Conservation (phyloP, 1,140 invertebrate species). For the Thereuonema tuberculata region DNA sequence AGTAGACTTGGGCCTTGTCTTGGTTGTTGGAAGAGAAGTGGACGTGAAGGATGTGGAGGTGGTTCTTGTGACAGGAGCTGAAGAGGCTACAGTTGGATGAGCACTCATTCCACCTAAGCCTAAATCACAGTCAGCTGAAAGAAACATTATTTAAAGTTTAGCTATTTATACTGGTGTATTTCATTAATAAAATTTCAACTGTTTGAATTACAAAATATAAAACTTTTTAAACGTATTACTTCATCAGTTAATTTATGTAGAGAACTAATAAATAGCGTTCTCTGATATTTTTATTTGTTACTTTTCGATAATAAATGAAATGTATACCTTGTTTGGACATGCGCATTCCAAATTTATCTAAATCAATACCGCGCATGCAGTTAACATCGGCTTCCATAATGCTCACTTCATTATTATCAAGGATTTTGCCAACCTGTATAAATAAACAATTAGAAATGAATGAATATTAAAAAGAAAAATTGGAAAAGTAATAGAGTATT, state of each 20-base stretch:
- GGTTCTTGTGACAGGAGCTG: not conserved
- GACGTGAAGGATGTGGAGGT: not conserved
- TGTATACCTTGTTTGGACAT: conserved; percentile 38
- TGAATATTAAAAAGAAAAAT: not conserved
- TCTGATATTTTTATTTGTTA: no score
- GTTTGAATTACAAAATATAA: no score
- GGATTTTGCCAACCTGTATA: conserved; percentile 42
- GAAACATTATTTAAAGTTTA: no score
- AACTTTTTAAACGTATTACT: no score
- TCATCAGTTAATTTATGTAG: no score
- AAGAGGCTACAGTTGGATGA: not conserved
- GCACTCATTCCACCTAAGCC: no score
- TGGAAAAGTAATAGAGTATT: no score
- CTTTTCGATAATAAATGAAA: no score
- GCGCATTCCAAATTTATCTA: conserved; percentile 47
- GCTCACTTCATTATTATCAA: conserved; percentile 44
- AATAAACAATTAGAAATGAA: not conserved
- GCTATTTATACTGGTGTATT: no score
- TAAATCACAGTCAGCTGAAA: no score
- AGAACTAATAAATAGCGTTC: no score
- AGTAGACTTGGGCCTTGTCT: not conserved
- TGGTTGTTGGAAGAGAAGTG: not conserved
- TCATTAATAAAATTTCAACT: no score
- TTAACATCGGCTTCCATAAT: conserved; percentile 56
- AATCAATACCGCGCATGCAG: conserved; percentile 48